Evolutionary conservation across 2,797 vertebrate species (phyloP), one percentile per base, ranked within the genome.

Genomic region (Anguilla megastoma): DNA sequence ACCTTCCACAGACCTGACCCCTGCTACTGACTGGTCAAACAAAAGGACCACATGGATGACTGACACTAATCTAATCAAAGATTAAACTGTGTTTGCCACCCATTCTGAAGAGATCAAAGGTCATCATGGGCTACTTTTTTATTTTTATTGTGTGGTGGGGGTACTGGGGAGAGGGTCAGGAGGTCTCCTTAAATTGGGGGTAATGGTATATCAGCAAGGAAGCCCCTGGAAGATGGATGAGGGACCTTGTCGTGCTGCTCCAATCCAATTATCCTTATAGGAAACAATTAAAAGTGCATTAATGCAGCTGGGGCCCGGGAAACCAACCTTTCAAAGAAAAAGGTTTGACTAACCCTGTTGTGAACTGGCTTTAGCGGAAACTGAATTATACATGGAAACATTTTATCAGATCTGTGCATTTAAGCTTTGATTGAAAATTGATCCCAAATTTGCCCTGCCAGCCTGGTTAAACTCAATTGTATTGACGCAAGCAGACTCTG

Each of bases 221-320:
- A 85, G 27, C 12, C 41, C 30, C 30, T 85, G 83, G 33, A 36
- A 85, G 83, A 85, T 60, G 54, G 54, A 85, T 56, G 50, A 85
- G 50, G 14, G 50, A 33, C n/a, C 30, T 36, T 30, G 48, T 41
- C 24, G 52, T 36, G 27, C 50, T 30, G 30, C 33, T 85, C 54
- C 54, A 85, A 85, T 85, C 83, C n/a, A 85, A 85, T 85, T 85
- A 85, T 54, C 54, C 50, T n/a, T 8, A 56, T 60, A 56, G 83
- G 83, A 56, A 60, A 60, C 83, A 36, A 85, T 85, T 85, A 85
- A 85, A 85, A 85, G 54, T 85, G 83, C 52, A 85, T 85, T 85
- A 85, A 52, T 60, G 83, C 52, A 50, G 41, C 52, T 30, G 50
- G 50, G n/a, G 83, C 30, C 83, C 27, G 54, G 54, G n/a, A 27